Base-by-base conservation (phyloP, 2,888 invertebrate species). In the Heliconius cydno region DNA sequence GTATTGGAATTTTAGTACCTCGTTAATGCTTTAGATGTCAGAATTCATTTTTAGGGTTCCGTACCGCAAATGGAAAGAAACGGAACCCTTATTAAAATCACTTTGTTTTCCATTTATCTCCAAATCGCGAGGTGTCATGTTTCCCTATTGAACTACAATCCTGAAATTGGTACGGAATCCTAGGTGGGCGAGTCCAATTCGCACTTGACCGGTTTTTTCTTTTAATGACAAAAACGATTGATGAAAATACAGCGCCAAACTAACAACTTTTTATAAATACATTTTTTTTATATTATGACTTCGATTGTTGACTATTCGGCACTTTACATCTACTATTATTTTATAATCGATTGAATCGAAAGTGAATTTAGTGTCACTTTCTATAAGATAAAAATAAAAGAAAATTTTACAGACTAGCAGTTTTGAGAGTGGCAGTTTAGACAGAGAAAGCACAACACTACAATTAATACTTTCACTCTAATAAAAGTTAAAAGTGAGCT, bases 391-490 rank as follows among this genome's bases (percentile, higher is more conserved):
- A 68, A 74, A 79, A 75, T 70, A 68, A 78, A 76, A 78, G 67
- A 66, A 74, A 78, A 75, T 30, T 63, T 65, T 52, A 75, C 63
- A 82, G 82, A 82, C 80, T 79, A 65, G 78, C 83, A 79, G 19
- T 70, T 70, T 60, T 25, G 41, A 41, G 70, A 41, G 41, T 79
- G 77, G 77, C 81, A 79, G 80, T 79, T 82, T 77, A 82, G 80
- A 82, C 74, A 81, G 84, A 84, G 85, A 85, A 85, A 93, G 93
- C 92, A 90, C 91, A 90, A 1, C 86, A 84, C 74, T 75, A 68
- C 74, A 68, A 52, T 83, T 78, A 81, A 84, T 85, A 90, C 92
- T 93, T 93, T 93, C 92, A 88, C 92, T 90, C 81, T 81, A 78
- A 79, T 81, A 74, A 78, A 76, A 71, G 19, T 77, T 79, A 77